These are phyloP conservation scores for Pharmacophagus antenor DNA, from an alignment of 2,888 invertebrate species.

Conservation along the genomic window DNA sequence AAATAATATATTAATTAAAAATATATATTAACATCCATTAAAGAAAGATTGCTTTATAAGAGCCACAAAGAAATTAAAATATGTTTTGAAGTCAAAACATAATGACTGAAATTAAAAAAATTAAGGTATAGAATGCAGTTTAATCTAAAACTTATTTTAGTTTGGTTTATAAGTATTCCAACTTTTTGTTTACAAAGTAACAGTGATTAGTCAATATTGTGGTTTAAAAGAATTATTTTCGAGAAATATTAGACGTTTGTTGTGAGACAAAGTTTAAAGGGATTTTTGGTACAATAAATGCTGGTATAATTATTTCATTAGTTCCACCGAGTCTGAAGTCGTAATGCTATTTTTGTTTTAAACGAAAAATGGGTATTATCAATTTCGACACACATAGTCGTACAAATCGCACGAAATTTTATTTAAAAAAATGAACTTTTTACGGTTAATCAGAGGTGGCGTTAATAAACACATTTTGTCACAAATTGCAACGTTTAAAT, in stretches of 20 bases:
- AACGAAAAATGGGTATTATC: conserved; percentile 19
- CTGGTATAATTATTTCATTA: conserved; percentile 13
- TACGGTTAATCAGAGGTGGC: not conserved
- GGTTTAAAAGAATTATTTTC: no score
- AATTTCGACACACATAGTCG: conserved; percentile 19
- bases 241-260: no score
- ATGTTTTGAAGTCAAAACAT: no score
- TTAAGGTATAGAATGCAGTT: no score
- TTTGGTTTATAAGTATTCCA: no score
- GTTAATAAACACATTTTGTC: conserved; percentile 9
- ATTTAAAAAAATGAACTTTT: conserved; percentile 3
- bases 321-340: not conserved
- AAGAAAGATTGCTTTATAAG: no score
- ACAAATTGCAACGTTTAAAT: conserved; percentile 23
- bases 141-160: no score
- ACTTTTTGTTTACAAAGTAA: no score
- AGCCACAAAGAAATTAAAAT: no score
- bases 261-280: not conserved
- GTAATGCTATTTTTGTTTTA: conserved; percentile 10
- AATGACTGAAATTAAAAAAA: no score
- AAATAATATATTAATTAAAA: no score
- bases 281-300: conserved; percentile 2
- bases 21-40: no score
- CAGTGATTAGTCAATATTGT: not conserved
- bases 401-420: conserved; percentile 8